These are phyloP conservation scores for Ramazzottius varieornatus DNA, from an alignment of 2,888 invertebrate genomes.

Conservation along the genomic window DNA sequence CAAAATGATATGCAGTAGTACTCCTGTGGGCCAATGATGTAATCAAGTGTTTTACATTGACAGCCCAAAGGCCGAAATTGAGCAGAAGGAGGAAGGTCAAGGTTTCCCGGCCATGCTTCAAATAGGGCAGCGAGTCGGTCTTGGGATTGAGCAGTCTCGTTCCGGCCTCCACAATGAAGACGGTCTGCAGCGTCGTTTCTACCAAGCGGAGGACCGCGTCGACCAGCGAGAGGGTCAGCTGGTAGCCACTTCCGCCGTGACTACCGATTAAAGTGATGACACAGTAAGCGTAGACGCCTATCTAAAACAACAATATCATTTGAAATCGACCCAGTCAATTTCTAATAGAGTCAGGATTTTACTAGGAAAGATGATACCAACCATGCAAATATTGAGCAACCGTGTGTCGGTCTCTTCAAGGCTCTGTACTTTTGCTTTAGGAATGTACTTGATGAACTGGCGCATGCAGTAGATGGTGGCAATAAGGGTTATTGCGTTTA, in stretches of 20 bases:
- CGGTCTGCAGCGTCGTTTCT: not conserved
- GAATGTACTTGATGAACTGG: not conserved
- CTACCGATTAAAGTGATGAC: not conserved
- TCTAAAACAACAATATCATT: no score
- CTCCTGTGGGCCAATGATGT: not conserved
- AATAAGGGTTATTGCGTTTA: not conserved
- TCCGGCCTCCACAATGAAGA: not conserved
- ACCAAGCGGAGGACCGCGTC: not conserved
- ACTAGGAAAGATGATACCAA: not conserved
- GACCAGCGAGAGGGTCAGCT: not conserved
- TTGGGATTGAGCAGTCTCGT: not conserved
- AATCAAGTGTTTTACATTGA: not conserved
- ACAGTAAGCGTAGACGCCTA: not conserved
- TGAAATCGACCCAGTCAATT: no score
- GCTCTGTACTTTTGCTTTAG: no score
- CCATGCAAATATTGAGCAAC: not conserved
- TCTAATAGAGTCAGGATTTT: no score
- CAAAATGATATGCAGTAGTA: not conserved
- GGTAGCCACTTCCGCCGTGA: not conserved
- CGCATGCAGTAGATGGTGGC: not conserved
- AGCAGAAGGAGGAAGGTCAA: not conserved
- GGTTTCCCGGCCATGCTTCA: not conserved
- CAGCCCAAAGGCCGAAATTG: not conserved
- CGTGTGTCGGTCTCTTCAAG: no score
- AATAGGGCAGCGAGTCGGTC: not conserved